Evolutionary conservation across 2,888 invertebrate genomes (phyloP).

Genomic region (Ellobium chinense): DNA sequence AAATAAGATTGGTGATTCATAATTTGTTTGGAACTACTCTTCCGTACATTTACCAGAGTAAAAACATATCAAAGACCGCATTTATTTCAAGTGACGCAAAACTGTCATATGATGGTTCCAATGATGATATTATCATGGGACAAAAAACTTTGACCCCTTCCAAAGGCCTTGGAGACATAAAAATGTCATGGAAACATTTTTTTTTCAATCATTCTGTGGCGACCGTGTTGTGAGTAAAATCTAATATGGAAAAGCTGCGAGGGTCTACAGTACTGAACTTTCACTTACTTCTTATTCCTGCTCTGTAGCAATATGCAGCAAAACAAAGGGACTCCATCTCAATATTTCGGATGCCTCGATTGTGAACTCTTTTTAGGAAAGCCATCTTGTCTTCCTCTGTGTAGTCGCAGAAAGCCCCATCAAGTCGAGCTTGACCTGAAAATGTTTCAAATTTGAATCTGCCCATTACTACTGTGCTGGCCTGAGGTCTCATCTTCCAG

Average conservation of each 20-base stretch:
- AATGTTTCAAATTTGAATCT: too few species aligned
- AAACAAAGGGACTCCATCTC: slow-evolving; percentile 98
- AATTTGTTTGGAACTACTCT: too few species aligned
- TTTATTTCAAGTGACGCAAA: too few species aligned
- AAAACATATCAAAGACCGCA: too few species aligned
- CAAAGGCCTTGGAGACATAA: background rate
- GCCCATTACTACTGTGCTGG: too few species aligned
- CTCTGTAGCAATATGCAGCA: slow-evolving; percentile 95
- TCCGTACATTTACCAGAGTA: too few species aligned
- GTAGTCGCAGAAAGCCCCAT: slow-evolving; percentile 98
- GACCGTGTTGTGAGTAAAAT: background rate
- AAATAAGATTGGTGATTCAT: too few species aligned
- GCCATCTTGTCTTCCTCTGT: slow-evolving; percentile 92
- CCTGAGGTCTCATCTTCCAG: too few species aligned
- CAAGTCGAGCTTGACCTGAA: slow-evolving; percentile 94
- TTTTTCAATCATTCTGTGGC: background rate
- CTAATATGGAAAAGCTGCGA: too few species aligned
- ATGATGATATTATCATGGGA: too few species aligned
- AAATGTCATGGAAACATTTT: background rate
- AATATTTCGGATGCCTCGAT: slow-evolving; percentile 92
- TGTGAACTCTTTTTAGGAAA: slow-evolving; percentile 84
- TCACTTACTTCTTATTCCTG: slow-evolving; percentile 87
- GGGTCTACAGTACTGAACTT: background rate
- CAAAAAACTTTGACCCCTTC: too few species aligned
- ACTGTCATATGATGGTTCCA: too few species aligned